phyloP scores from a whole-genome alignment of 2,113 vertebrate genomes.

The Oryzias melastigma region DNA sequence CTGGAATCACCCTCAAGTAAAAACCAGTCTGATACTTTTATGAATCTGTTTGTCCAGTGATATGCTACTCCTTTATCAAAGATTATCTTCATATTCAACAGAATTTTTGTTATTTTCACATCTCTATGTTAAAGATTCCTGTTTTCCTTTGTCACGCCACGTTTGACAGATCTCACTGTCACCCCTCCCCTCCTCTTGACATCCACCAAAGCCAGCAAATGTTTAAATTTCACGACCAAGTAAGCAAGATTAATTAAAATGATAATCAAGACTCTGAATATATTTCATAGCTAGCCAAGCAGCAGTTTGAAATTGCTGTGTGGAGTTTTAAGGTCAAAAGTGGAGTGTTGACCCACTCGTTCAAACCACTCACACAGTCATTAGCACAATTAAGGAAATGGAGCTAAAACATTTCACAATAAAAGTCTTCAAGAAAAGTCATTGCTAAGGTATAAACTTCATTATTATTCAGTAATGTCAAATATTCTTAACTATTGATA shows the following conservation, averaged over 20 bases:
- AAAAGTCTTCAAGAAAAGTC: conserved; percentile 26
- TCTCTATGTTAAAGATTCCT: neutral
- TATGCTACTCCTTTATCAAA: too few species aligned
- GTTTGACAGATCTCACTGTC: conserved; percentile 40
- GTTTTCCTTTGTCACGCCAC: conserved; percentile 34
- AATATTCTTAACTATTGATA: conserved; percentile 20
- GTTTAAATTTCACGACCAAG: conserved; percentile 83
- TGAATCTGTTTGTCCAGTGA: too few species aligned
- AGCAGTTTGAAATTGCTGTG: conserved; percentile 62
- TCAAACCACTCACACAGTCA: conserved; percentile 55
- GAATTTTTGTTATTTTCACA: too few species aligned
- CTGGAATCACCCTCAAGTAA: too few species aligned
- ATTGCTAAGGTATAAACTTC: conserved; percentile 12
- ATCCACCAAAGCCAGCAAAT: conserved; percentile 70
- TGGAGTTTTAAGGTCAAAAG: conserved; percentile 65
- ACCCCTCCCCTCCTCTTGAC: conserved; percentile 37
- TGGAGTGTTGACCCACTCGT: conserved; percentile 56
- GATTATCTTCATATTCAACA: too few species aligned
- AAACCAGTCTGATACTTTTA: too few species aligned
- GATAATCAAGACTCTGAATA: conserved; percentile 76
- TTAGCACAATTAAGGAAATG: conserved; percentile 62
- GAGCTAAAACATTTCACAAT: conserved; percentile 41
- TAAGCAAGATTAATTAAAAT: conserved; percentile 84
- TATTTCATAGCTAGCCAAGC: conserved; percentile 68
- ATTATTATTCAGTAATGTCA: conserved; percentile 32